Percentiles rank a stretch among this genome's conserved stretches.
These are phyloP conservation scores for Caenorhabditis afra DNA, from an alignment of 2,888 invertebrate genomes.

Conservation along the genomic window DNA sequence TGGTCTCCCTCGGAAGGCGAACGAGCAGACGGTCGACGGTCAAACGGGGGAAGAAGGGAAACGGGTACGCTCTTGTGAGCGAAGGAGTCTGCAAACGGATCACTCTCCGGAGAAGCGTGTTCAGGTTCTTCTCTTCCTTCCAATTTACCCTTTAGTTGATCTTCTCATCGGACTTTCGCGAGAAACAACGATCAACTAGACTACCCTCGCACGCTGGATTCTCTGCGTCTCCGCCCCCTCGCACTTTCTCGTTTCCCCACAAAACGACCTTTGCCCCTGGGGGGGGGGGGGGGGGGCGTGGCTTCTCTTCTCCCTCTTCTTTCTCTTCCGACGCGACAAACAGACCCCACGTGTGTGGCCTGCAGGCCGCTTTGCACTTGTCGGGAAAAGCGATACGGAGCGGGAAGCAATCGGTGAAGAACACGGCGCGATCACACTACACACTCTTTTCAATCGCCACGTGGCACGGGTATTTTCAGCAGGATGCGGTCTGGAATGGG, in stretches of 20 bases:
- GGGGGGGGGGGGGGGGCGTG: constrained; percentile 43
- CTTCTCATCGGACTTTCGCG: constrained; percentile 4
- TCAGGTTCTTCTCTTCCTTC: neutral
- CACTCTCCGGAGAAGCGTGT: neutral
- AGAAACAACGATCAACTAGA: constrained; percentile 35
- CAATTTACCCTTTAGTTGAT: neutral
- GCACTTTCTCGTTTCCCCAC: constrained; percentile 2
- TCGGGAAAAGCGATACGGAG: constrained; percentile 9
- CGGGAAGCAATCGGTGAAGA: neutral
- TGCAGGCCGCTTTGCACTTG: constrained; percentile 38
- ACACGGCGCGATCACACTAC: constrained; percentile 21
- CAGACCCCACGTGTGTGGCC: constrained; percentile 52
- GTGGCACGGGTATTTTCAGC: too few species aligned
- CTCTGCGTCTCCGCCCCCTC: constrained; percentile 11
- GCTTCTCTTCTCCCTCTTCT: constrained; percentile 3
- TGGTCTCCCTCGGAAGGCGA: constrained; percentile 16
- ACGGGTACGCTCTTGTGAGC: too few species aligned
- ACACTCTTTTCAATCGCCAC: neutral
- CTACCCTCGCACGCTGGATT: constrained; percentile 3
- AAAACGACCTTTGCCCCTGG: constrained; percentile 53
- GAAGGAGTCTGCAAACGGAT: too few species aligned
- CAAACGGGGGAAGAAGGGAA: too few species aligned
- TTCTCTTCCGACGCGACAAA: constrained; percentile 33
- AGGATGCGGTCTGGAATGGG: too few species aligned
- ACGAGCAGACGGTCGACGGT: constrained; percentile 14